Evolutionary conservation across 1,140 invertebrate genomes (phyloP), one percentile per base, ranked within the genome.

Genomic region (Cotesia chilonis): DNA sequence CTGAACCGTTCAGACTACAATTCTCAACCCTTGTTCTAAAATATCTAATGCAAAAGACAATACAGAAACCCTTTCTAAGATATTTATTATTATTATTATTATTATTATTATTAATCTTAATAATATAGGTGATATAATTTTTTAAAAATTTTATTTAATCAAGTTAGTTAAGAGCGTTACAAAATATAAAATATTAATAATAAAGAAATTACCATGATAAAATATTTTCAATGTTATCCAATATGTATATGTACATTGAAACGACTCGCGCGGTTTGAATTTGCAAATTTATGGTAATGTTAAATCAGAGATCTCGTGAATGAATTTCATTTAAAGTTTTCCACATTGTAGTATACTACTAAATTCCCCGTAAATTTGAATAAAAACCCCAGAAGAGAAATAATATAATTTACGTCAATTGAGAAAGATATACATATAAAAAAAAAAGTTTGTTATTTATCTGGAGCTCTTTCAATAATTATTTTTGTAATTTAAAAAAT

Each of bases 241-340:
- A 74, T 74, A 74, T 79, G 71, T 79, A 80, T 47, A 6, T 47
- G 81, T 80, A 81, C 80, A 81, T 81, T 81, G 75, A 68, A 77
- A 77, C 77, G 74, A 74, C 72, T 41, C 59, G 68, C 59, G 38
- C 76, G 54, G 70, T 68, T 73, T 75, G 63, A 75, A 75, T 77
- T 82, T 82, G 80, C 80, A 82, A 82, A 82, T 81, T 82, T 81
- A 82, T 82, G 80, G 77, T 81, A 82, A 82, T 82, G 65, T 70
- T 69, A 78, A 78, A 82, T 82, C 80, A 80, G 78, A 78, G 79
- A 79, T 82, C 80, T 75, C 79, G 68, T 76, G 79, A 82, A 81
- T 82, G 80, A 82, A 82, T 82, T 82, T 82, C 78, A 82, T 82
- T 82, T 82, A 80, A 82, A 82, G 77, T 82, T 82, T 77, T 76